Conservation (phyloP, 1,140 invertebrate genomes). For the Heliothis virescens region DNA sequence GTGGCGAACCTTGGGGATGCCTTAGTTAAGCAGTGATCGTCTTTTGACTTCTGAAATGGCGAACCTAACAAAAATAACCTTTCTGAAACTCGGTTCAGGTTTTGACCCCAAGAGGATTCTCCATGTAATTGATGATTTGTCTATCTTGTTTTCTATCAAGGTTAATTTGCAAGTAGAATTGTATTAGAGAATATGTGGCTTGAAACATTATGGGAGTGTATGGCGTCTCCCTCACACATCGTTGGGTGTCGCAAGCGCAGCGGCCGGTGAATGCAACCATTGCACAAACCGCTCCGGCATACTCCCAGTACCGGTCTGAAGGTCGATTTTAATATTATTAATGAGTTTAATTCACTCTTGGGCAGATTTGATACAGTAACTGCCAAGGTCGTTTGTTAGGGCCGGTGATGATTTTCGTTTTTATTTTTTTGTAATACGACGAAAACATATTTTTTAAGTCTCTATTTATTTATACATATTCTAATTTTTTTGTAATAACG, state of each 20-base stretch:
- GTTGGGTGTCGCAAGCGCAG: constrained; percentile 55
- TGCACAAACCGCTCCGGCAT: constrained; percentile 55
- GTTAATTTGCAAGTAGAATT: too few species aligned
- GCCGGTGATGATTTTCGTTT: not conserved
- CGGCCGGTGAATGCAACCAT: constrained; percentile 66
- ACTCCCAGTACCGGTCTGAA: constrained; percentile 26
- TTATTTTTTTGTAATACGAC: too few species aligned
- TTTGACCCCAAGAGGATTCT: too few species aligned
- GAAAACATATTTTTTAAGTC: not conserved
- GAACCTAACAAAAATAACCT: too few species aligned
- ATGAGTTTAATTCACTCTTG: constrained; percentile 6
- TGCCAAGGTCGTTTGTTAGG: not conserved
- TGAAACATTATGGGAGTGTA: constrained; percentile 21
- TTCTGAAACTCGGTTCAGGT: too few species aligned
- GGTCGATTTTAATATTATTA: constrained; percentile 40
- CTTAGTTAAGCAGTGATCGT: too few species aligned
- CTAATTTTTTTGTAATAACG: too few species aligned
- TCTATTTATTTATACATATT: not conserved
- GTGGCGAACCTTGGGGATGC: too few species aligned
- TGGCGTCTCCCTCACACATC: constrained; percentile 55
- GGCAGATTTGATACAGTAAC: constrained; percentile 12
- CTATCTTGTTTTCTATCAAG: too few species aligned
- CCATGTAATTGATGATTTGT: too few species aligned
- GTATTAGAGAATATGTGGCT: not conserved
- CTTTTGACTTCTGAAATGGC: too few species aligned